Evolutionary conservation across 92 coral and sea anemone species (phyloP), one percentile per base, ranked within the genome.

Genomic region (Phymanthus crucifer): DNA sequence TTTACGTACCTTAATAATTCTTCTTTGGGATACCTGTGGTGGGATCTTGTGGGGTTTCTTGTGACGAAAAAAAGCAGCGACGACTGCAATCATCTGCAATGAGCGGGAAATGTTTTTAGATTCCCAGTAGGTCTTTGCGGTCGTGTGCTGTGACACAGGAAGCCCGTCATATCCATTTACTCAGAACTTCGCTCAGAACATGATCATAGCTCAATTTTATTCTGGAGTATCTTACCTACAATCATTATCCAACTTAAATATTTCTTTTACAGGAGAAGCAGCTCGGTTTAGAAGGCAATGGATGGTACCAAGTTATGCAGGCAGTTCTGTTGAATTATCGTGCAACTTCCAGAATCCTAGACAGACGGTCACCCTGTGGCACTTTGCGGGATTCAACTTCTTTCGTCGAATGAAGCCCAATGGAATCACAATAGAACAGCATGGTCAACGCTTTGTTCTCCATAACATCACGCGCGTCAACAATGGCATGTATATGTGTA

Each of bases 371-470:
- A 36, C 32, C 32, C 68, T 77, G 48, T 77, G 81, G 81, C 81
- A 65, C 12, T 36, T 77, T 31, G 54, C 21, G 26, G 72, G 72
- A 13, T 64, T 77, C n/a, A 77, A 73, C 32, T 57, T 40, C 66
- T 35, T 80, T 57, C 40, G 78, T 21, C 73, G 80, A 8, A 71
- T 82, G 9, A 35, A 17, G 29, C 85, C 85, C 19, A 66, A 81
- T 72, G 85, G 85, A 8, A 37, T 56, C 9, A 32, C 79, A 34
- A 78, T 89, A 32, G 90, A 45, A 7, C 79, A 83, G 40, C 65
- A 82, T 56, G 93, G 90, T 29, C 86, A 81, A 65, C 21, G 75
- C 31, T 89, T 81, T 36, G 83, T 82, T 6, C 80, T 82, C 27
- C 84, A 78, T 31, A 66, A 74, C 9, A 70, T 78, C 1, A 81